Evolutionary conservation across 2,797 vertebrate species (phyloP), one percentile per base, ranked within the genome.

Genomic region (Bradypodion pumilum): DNA sequence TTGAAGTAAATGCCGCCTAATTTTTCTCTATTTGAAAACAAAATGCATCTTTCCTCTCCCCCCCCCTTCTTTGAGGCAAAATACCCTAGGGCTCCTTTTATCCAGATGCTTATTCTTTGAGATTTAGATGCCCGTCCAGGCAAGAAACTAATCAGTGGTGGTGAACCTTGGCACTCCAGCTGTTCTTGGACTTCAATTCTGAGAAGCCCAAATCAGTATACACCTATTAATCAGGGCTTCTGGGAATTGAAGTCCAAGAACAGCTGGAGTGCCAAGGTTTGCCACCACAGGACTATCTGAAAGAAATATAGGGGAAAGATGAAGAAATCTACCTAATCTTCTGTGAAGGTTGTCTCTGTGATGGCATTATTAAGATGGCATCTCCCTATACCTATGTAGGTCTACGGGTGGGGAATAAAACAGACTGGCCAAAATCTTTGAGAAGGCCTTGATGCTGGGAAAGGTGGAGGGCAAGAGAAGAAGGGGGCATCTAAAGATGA

Each of bases 111-210:
- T 59, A 23, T 70, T 70, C 32, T 59, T 73, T 73, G 77, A n/a
- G n/a, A 78, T 86, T 80, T 44, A 68, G 84, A 89, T 89, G 85
- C 86, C 68, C n/a, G n/a, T n/a, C n/a, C n/a, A n/a, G n/a, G n/a
- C n/a, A n/a, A n/a, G n/a, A n/a, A n/a, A n/a, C n/a, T n/a, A n/a
- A n/a, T n/a, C n/a, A n/a, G n/a, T n/a, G n/a, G n/a, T n/a, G n/a
- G n/a, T n/a, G n/a, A n/a, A n/a, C n/a, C n/a, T n/a, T n/a, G n/a
- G n/a, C n/a, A n/a, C n/a, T n/a, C n/a, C n/a, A n/a, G n/a, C n/a
- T n/a, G n/a, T n/a, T n/a, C n/a, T n/a, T n/a, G n/a, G n/a, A n/a
- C n/a, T n/a, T n/a, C n/a, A n/a, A n/a, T n/a, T n/a, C n/a, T n/a
- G n/a, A n/a, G n/a, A n/a, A n/a, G n/a, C n/a, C n/a, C n/a, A n/a